A percentile compares a stretch with the other conserved stretches of the same genome.
Evolutionary conservation across 2,797 vertebrate genomes (phyloP).

Genomic region (Anniella stebbinsi): DNA sequence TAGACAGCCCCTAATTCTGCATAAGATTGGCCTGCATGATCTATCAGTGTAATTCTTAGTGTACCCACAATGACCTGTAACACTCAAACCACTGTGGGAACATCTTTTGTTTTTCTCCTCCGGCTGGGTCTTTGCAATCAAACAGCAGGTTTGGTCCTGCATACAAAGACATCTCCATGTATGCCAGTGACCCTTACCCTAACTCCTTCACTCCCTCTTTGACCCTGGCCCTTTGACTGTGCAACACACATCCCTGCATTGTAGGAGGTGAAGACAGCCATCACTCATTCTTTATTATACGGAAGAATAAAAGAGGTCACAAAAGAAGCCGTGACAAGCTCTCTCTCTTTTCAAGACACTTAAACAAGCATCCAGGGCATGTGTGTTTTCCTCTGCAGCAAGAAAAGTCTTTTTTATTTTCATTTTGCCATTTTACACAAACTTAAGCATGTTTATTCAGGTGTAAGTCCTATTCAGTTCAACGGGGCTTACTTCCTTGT

Average conservation of each 20-base stretch:
- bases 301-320: constrained; percentile 48
- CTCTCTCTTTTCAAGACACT: constrained; percentile 53
- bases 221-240: constrained; percentile 33
- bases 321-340: constrained; percentile 40
- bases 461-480: neutral
- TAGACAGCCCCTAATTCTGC: no score
- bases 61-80: neutral
- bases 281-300: constrained; percentile 59
- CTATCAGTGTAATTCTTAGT: no score
- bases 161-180: constrained; percentile 37
- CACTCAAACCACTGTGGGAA: constrained; percentile 19
- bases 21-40: no score
- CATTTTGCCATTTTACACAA: constrained; percentile 3
- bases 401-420: neutral
- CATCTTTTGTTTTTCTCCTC: constrained; percentile 49
- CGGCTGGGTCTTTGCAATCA: constrained; percentile 30
- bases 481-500: neutral
- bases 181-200: constrained; percentile 41
- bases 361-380: constrained; percentile 49
- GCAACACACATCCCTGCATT: constrained; percentile 3
- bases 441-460: constrained; percentile 15
- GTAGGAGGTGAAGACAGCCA: constrained; percentile 1
- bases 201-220: constrained; percentile 34
- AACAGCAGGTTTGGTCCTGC: constrained; percentile 23
- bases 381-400: constrained; percentile 56